Evolutionary conservation across 2,797 vertebrate genomes (phyloP).

Genomic region (Myioborus melanocephalus): DNA sequence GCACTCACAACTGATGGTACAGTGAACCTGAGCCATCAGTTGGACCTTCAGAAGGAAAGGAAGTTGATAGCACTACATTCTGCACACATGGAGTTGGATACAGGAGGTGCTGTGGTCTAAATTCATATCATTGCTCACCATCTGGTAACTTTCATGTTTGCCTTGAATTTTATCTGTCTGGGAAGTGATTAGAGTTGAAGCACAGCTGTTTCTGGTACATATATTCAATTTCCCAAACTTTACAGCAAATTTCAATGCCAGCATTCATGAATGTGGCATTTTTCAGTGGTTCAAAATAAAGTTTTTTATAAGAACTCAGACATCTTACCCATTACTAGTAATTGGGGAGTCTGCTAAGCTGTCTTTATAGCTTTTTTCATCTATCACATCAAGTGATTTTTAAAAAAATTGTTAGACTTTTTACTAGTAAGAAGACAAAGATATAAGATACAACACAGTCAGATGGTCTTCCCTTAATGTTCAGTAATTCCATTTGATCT

Average conservation of each 20-base stretch:
- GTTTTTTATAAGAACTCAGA: not conserved
- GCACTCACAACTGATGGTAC: not conserved
- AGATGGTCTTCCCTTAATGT: not conserved
- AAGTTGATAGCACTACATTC: not conserved
- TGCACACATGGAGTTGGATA: not conserved
- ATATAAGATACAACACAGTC: not conserved
- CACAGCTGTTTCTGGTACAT: not conserved
- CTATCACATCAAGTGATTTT: not conserved
- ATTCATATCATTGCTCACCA: rapidly evolving
- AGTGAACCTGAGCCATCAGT: not conserved
- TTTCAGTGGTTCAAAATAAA: not conserved
- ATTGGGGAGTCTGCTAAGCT: not conserved
- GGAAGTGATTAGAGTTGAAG: not conserved
- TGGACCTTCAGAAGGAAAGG: not conserved
- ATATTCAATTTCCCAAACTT: not conserved
- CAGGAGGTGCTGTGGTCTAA: not conserved
- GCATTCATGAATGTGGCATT: not conserved
- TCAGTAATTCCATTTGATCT: not conserved
- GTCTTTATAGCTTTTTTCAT: not conserved
- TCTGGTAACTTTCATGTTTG: not conserved
- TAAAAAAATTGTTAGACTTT: not conserved
- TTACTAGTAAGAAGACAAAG: not conserved
- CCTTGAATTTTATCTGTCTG: not conserved
- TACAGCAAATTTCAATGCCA: not conserved
- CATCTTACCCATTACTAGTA: not conserved